These are phyloP conservation scores for Glyptemys insculpta DNA, from an alignment of 2,797 vertebrate genomes.

Conservation along the genomic window DNA sequence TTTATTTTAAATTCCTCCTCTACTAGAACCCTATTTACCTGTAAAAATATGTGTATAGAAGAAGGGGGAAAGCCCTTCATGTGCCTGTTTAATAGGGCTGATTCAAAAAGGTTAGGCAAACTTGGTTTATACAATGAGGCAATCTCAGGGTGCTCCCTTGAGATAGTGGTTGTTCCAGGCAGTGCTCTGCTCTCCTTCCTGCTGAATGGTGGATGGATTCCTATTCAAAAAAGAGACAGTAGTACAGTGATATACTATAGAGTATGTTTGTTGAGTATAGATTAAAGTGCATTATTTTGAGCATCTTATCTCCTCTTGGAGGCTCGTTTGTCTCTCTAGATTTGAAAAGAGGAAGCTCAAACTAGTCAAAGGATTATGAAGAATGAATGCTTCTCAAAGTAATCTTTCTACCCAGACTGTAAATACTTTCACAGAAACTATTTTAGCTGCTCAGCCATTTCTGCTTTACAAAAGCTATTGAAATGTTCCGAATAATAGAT, in stretches of 20 bases:
- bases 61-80: neutral
- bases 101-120: neutral
- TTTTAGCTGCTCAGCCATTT: neutral
- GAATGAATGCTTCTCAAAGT: slow-evolving; percentile 13
- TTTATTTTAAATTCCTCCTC: neutral
- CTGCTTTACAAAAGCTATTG: neutral
- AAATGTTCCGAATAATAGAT: neutral
- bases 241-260: too few relatives aligned
- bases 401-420: neutral
- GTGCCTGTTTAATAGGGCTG: neutral
- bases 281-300: neutral
- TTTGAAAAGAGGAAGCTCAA: slow-evolving; percentile 20
- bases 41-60: neutral
- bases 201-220: neutral
- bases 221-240: neutral
- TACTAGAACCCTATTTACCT: neutral
- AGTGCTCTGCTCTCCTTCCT: neutral
- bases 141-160: neutral
- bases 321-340: neutral
- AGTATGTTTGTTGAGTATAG: neutral
- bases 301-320: accelerated
- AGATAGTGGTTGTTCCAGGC: neutral
- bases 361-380: slow-evolving; percentile 24
- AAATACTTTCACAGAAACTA: neutral
- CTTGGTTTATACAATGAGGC: neutral